Conservation (phyloP, 1,140 invertebrate genomes). For the Armadillidium nasatum region DNA sequence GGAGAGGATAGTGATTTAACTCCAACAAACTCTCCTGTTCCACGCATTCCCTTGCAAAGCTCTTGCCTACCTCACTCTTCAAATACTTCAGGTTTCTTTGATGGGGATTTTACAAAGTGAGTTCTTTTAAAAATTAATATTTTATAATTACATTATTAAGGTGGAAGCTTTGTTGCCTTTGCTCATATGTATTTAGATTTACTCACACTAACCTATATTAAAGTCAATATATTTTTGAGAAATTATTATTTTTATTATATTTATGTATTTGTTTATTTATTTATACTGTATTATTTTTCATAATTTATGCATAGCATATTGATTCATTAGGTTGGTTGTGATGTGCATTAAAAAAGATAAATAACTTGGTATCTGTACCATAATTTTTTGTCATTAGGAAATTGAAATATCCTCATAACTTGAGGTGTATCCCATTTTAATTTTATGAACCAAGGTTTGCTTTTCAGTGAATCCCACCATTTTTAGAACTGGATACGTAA, state of each 20-base stretch:
- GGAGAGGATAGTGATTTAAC: constrained; percentile 43
- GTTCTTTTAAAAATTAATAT: not conserved
- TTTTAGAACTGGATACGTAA: no score
- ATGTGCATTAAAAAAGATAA: no score
- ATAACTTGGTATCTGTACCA: no score
- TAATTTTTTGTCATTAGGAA: no score
- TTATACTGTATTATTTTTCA: not conserved
- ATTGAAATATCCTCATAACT: no score
- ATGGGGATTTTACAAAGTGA: constrained; percentile 14
- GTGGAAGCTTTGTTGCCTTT: no score
- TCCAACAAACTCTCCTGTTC: constrained; percentile 36
- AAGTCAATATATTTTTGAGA: not conserved
- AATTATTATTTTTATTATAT: not conserved
- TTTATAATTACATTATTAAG: constrained; percentile 12
- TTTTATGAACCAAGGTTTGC: no score
- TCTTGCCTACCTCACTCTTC: not conserved
- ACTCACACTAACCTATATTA: not conserved
- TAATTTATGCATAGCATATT: not conserved
- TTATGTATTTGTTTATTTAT: no score
- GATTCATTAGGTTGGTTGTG: no score
- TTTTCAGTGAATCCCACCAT: no score
- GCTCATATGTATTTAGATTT: no score
- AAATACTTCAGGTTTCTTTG: constrained; percentile 23
- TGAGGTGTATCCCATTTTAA: no score
- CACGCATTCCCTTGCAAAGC: not conserved